Percentiles rank a stretch among this genome's conserved stretches.
phyloP scores from a whole-genome alignment of 2,888 invertebrate genomes.

The Ectobius pallidus region DNA sequence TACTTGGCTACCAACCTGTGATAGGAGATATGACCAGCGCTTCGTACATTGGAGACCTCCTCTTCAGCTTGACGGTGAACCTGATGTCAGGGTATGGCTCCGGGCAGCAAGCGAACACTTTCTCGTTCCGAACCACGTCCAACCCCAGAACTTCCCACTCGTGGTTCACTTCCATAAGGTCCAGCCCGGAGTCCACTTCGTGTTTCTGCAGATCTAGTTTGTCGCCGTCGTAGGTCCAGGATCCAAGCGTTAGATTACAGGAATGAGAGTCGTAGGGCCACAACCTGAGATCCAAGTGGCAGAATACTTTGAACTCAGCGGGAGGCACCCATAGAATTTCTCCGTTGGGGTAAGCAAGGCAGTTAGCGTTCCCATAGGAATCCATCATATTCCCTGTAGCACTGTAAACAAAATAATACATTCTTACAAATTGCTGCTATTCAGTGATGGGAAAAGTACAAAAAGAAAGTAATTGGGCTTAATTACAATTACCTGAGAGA shows the following conservation, averaged over 20 bases:
- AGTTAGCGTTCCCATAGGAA: conserved; percentile 64
- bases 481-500: too few species aligned
- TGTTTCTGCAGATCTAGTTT: conserved; percentile 56
- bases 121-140: conserved; percentile 52
- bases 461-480: too few species aligned
- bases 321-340: conserved; percentile 70
- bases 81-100: conserved; percentile 63
- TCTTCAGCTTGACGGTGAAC: conserved; percentile 58
- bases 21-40: conserved; percentile 68
- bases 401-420: conserved; percentile 51
- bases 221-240: conserved; percentile 70
- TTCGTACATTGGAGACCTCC: conserved; percentile 65
- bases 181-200: too few species aligned
- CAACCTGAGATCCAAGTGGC: conserved; percentile 66
- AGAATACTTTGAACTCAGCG: conserved; percentile 68
- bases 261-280: conserved; percentile 80
- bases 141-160: conserved; percentile 60
- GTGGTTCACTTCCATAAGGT: too few species aligned
- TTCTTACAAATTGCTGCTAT: too few species aligned
- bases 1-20: too few species aligned
- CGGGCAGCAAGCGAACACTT: conserved; percentile 60
- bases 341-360: conserved; percentile 59
- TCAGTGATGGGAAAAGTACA: too few species aligned
- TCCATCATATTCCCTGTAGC: conserved; percentile 65
- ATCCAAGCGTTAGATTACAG: conserved; percentile 72